Conservation (phyloP, 2,797 vertebrate genomes). For the Microchirus variegatus region DNA sequence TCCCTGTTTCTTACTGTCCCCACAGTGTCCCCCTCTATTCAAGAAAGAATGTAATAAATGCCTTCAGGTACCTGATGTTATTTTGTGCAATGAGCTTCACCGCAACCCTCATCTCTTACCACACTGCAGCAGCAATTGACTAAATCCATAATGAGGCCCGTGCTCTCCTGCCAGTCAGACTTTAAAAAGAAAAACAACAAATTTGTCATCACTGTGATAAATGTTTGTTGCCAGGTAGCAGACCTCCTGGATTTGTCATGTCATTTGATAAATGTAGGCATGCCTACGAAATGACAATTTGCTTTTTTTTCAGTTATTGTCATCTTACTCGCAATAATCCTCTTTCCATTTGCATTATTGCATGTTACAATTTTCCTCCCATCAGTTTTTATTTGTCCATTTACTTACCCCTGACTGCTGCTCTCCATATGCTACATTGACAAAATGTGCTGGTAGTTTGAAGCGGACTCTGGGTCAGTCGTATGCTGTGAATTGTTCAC, state of each 20-base stretch:
- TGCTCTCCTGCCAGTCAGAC: slow-evolving; percentile 24
- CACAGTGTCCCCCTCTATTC: slow-evolving; percentile 88
- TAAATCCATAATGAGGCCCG: slow-evolving; percentile 49
- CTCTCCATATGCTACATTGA: slow-evolving; percentile 16
- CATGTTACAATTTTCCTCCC: slow-evolving; percentile 30
- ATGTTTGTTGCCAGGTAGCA: slow-evolving; percentile 44
- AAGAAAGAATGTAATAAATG: slow-evolving; percentile 91
- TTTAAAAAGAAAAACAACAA: slow-evolving; percentile 11
- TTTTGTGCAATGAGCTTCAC: slow-evolving; percentile 81
- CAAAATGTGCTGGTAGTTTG: slow-evolving; percentile 28
- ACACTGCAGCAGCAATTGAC: slow-evolving; percentile 62
- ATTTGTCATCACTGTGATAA: slow-evolving; percentile 33
- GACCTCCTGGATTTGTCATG: slow-evolving; percentile 50
- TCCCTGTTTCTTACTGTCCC: slow-evolving; percentile 79
- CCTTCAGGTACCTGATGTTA: slow-evolving; percentile 86
- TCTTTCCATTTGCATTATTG: slow-evolving; percentile 31
- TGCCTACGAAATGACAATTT: slow-evolving; percentile 27
- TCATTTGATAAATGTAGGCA: slow-evolving; percentile 47
- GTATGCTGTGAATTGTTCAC: neutral
- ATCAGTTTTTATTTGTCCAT: slow-evolving; percentile 20
- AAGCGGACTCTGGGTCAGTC: slow-evolving; percentile 15
- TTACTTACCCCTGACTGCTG: slow-evolving; percentile 19
- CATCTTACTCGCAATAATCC: too few relatives aligned
- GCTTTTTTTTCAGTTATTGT: slow-evolving; percentile 18
- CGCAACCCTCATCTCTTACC: slow-evolving; percentile 74